Conservation (phyloP, 2,888 invertebrate species). For the Corythucha ciliata region DNA sequence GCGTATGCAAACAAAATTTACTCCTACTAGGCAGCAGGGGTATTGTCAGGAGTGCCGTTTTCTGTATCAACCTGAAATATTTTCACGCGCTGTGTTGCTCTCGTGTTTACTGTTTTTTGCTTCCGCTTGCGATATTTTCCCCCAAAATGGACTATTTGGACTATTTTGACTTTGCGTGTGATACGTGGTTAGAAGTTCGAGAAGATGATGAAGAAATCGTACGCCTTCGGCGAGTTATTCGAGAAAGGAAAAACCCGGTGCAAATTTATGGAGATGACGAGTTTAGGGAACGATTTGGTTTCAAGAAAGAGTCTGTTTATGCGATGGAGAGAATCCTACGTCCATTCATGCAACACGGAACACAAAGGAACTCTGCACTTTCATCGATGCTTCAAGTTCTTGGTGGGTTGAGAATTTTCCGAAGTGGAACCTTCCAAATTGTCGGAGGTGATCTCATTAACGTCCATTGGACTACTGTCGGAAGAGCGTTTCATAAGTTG, state of each 20-base stretch:
- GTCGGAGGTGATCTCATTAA: neutral
- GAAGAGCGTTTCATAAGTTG: too few relatives aligned
- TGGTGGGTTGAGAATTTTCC: constrained; percentile 1
- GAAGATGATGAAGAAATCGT: constrained; percentile 1
- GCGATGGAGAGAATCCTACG: neutral
- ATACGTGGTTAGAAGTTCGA: neutral
- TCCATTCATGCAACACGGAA: constrained; percentile 1
- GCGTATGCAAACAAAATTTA: constrained; percentile 4
- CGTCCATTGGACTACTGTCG: too few relatives aligned
- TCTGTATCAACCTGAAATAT: too few relatives aligned
- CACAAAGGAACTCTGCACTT: neutral
- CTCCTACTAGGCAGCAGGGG: constrained; percentile 2
- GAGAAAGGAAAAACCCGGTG: constrained; percentile 1
- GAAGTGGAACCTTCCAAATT: neutral
- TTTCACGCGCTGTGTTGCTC: too few relatives aligned
- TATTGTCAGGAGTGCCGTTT: neutral
- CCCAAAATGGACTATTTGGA: neutral
- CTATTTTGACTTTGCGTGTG: constrained; percentile 1
- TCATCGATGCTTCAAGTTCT: neutral
- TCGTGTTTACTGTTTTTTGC: too few relatives aligned
- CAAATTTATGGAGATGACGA: neutral
- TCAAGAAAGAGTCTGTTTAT: neutral
- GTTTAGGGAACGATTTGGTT: constrained; percentile 1
- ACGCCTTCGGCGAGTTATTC: neutral
- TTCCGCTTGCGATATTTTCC: too few relatives aligned